Conservation (phyloP, 2,797 vertebrate species). For the Xenops minutus region DNA sequence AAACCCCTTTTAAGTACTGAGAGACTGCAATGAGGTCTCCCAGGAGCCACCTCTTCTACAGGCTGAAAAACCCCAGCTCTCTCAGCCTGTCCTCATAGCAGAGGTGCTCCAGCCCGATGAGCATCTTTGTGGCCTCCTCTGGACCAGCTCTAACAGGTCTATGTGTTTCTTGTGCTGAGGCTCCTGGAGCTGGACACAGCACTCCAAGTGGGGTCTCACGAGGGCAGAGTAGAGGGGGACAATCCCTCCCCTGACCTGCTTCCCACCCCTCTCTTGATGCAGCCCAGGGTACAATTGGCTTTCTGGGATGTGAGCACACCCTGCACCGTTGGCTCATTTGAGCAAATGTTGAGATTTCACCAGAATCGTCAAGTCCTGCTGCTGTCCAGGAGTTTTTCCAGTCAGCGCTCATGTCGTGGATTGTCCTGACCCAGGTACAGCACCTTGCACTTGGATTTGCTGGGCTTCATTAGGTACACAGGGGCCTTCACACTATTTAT, state of each 20-base stretch:
- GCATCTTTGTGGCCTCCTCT: neutral
- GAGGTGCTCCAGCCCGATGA: neutral
- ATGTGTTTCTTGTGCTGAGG: accelerated
- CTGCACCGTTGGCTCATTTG: neutral
- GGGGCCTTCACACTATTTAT: neutral
- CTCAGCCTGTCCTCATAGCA: neutral
- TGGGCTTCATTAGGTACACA: neutral
- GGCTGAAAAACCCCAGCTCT: neutral
- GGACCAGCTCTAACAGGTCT: neutral
- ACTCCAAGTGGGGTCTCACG: accelerated
- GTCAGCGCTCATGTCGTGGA: neutral
- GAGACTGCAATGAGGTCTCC: neutral
- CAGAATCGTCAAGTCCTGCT: neutral
- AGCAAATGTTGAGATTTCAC: neutral
- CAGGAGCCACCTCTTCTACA: neutral
- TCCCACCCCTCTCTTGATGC: accelerated
- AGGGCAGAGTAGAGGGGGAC: neutral
- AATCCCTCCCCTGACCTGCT: neutral
- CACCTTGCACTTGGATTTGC: no score
- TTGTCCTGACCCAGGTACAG: neutral
- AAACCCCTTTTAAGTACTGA: neutral
- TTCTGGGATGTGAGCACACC: neutral
- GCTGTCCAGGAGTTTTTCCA: neutral
- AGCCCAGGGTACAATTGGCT: neutral
- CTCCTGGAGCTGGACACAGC: neutral